Evolutionary conservation across 1,140 invertebrate genomes (phyloP), one percentile per base, ranked within the genome.

Genomic region (Hesperophylax magnus): DNA sequence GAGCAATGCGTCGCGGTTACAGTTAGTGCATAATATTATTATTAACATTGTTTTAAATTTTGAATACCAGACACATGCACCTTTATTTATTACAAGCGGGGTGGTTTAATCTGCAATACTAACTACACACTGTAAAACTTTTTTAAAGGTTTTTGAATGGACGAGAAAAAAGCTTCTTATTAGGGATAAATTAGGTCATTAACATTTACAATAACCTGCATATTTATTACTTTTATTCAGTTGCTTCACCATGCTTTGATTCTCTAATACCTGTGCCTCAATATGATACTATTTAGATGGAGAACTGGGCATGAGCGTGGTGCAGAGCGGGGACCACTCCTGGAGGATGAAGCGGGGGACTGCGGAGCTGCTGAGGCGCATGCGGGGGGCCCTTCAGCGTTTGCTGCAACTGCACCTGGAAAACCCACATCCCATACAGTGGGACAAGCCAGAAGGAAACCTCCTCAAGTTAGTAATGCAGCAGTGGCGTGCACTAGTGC

Each of bases 381-480:
- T 84, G 47, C 78, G 83, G 17, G 56, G 34, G 14, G 80, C 80
- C 7, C 39, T 84, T 1, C 79, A 82, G 39, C 17, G 34, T n/a
- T 39, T 84, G 54, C 63, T 84, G 17, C 80, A 84, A 34, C 52
- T 58, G 54, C 81, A 78, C 75, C 53, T 84, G n/a, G 61, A 80
- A 17, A 74, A 78, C 53, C 83, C 83, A 14, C 74, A 20, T 11
- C 83, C 83, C 14, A 76, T 84, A 6, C 34, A 78, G 39, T 84
- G 83, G 83, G 61, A 82, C 11, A 52, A 72, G 3, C 27, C 34
- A n/a, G 80, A 84, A 72, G 80, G 80, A 20, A 11, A 27, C 18
- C 53, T 84, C 0, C 71, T 84, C 6, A 74, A 53, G 83, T 84
- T 65, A 80, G 71, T 76, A 60, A 4, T n/a, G 18, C 5, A 18